Conservation (phyloP, 1,140 invertebrate species). For the Atta texana region DNA sequence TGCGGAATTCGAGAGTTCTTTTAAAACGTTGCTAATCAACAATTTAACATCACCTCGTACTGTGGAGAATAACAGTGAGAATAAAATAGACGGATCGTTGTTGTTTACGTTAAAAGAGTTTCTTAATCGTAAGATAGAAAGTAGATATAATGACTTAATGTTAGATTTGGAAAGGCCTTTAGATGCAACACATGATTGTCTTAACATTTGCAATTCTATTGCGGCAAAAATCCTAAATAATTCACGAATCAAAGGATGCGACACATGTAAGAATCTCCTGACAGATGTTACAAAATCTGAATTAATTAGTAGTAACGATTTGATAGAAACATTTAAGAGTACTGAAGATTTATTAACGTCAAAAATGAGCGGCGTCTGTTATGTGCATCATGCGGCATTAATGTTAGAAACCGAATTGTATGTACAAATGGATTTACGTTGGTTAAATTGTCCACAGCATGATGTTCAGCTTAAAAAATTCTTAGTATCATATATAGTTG, state of each 20-base stretch:
- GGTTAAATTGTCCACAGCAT: slow-evolving; percentile 45
- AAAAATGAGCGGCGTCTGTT: slow-evolving; percentile 37
- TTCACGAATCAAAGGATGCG: background rate
- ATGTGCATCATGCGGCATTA: slow-evolving; percentile 34
- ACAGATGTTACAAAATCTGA: slow-evolving; percentile 3
- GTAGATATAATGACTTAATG: background rate
- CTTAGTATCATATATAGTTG: background rate
- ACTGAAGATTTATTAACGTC: background rate
- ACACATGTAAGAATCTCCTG: slow-evolving; percentile 26
- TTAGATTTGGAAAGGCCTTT: slow-evolving; percentile 5
- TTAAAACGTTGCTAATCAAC: slow-evolving; percentile 30
- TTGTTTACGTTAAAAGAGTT: slow-evolving; percentile 39
- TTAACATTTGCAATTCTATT: slow-evolving; percentile 3
- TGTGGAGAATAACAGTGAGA: slow-evolving; percentile 15
- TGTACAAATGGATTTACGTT: background rate
- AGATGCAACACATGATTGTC: background rate
- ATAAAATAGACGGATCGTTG: slow-evolving; percentile 49
- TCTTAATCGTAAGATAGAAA: background rate
- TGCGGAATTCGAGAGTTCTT: slow-evolving; percentile 48
- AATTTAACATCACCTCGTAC: slow-evolving; percentile 28
- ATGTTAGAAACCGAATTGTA: slow-evolving; percentile 52
- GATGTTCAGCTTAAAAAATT: background rate
- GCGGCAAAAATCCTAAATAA: slow-evolving; percentile 6
- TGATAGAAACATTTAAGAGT: background rate
- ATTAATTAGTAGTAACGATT: background rate